Percentiles rank a stretch among this genome's conserved stretches.
Evolutionary conservation across 37 sponge, comb jelly and placozoan genomes (phyloP).

Genomic region (Geodia barretti): DNA sequence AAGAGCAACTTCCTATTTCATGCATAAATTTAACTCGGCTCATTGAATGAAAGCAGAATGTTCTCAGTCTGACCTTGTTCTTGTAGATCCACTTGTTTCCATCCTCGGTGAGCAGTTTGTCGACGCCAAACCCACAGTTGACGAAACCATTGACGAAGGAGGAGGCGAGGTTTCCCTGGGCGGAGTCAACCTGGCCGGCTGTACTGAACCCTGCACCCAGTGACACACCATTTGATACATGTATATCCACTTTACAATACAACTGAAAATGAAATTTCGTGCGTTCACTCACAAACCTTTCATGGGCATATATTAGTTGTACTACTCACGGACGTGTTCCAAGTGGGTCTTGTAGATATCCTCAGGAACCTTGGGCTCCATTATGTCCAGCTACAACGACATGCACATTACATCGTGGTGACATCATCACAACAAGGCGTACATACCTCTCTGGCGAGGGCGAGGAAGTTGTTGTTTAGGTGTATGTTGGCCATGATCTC

Average conservation of each 20-base stretch:
- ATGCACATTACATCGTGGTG: too few relatives aligned
- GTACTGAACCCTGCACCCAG: conserved; percentile 44
- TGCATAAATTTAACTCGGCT: too few relatives aligned
- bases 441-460: conserved; percentile 93
- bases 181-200: conserved; percentile 84
- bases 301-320: too few relatives aligned
- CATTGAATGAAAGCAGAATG: too few relatives aligned
- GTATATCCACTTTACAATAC: too few relatives aligned
- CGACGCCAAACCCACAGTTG: conserved; percentile 91
- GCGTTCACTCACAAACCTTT: not conserved
- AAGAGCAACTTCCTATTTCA: too few relatives aligned
- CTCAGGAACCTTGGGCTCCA: conserved; percentile 99
- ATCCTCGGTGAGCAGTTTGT: conserved; percentile 87
- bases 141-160: conserved; percentile 99
- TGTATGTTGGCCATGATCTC: conserved; percentile 96
- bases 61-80: conserved; percentile 84
- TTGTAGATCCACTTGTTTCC: conserved; percentile 97
- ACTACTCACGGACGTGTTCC: conserved; percentile 74
- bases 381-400: conserved; percentile 87
- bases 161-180: conserved; percentile 87
- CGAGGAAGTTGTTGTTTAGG: conserved; percentile 92
- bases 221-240: not conserved
- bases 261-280: not conserved
- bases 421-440: too few relatives aligned
- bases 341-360: conserved; percentile 97